These are phyloP conservation scores for Acropora tenuis DNA, from an alignment of 64 coral and sea anemone genomes.

Conservation along the genomic window DNA sequence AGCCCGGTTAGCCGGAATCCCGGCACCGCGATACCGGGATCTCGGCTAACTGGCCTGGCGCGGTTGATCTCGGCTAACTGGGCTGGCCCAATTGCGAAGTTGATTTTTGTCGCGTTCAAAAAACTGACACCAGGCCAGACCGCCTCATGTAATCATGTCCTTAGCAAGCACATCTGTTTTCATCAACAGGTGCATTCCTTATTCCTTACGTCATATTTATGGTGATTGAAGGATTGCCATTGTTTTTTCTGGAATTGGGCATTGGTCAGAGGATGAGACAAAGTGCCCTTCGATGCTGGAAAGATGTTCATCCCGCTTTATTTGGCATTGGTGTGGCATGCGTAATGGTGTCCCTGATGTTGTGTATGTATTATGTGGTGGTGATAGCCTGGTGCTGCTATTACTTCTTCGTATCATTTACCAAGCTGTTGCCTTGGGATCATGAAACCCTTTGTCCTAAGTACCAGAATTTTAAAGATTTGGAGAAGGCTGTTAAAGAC, in stretches of 20 bases:
- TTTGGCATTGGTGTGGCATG: slow-evolving; percentile 89
- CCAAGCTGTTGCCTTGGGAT: slow-evolving; percentile 71
- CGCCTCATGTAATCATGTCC: too few relatives aligned
- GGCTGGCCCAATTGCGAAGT: too few relatives aligned
- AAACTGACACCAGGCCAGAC: too few relatives aligned
- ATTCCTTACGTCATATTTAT: slow-evolving; percentile 96
- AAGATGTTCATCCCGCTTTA: slow-evolving; percentile 87
- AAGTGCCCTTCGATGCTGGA: slow-evolving; percentile 90
- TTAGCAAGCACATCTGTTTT: not conserved
- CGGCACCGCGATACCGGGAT: too few relatives aligned
- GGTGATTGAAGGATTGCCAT: slow-evolving; percentile 91
- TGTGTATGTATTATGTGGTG: slow-evolving; percentile 90
- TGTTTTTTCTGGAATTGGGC: slow-evolving; percentile 91
- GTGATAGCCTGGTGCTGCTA: slow-evolving; percentile 98
- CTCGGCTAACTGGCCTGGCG: too few relatives aligned
- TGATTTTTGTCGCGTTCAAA: too few relatives aligned
- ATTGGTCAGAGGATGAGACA: slow-evolving; percentile 90
- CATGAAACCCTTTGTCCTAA: slow-evolving; percentile 64
- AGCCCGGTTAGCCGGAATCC: too few relatives aligned
- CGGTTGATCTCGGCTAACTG: too few relatives aligned
- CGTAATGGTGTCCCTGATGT: slow-evolving; percentile 93
- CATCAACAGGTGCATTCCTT: slow-evolving; percentile 86
- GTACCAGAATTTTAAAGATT: slow-evolving; percentile 35
- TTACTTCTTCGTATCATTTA: slow-evolving; percentile 96
- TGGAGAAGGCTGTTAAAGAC: not conserved